Base-by-base conservation (phyloP, 1,140 invertebrate species). In the Macrostomum lignano region DNA sequence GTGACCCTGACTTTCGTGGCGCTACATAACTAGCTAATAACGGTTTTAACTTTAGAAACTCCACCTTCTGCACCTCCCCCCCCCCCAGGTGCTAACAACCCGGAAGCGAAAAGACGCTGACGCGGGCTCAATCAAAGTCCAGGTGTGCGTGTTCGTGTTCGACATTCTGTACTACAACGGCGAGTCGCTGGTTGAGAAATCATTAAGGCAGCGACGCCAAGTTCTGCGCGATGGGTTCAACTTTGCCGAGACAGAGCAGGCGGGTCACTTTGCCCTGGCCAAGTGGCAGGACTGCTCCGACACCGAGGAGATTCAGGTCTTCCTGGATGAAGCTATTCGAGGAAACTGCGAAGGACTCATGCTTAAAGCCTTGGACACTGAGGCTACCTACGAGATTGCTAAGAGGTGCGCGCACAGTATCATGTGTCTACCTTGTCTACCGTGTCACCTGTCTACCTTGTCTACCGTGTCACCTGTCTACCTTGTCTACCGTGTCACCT, bases 341-440 rank as follows among this genome's bases (percentile, higher is more conserved):
- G 72, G 74, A 21, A 86, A 86, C 49, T 96, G 88, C 56, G 91
- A 98, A 63, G 88, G 91, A 7, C 60, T 98, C 6, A 98, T 98
- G 88, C 76, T 98, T 1, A 98, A 98, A 61, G 82, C 82, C 0
- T 57, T 98, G 21, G 70, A 78, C 44, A 67, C 71, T 36, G 72
- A 88, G 46, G 77, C 88, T 1, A 77, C 75, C 0, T 98, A 98
- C 59, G 86, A 96, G 64, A 93, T 98, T 44, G 84, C 86, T 0
- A 84, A 88, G 51, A 61, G 91, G 25, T 94, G n/a, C n/a, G n/a
- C n/a, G n/a, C n/a, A n/a, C n/a, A n/a, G n/a, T n/a, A n/a, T n/a
- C n/a, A n/a, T n/a, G n/a, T n/a, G n/a, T n/a, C n/a, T n/a, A n/a
- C n/a, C n/a, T n/a, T n/a, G n/a, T n/a, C n/a, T n/a, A n/a, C n/a